Evolutionary conservation across 2,797 vertebrate genomes (phyloP).

Genomic region (Diglossa cyanea): DNA sequence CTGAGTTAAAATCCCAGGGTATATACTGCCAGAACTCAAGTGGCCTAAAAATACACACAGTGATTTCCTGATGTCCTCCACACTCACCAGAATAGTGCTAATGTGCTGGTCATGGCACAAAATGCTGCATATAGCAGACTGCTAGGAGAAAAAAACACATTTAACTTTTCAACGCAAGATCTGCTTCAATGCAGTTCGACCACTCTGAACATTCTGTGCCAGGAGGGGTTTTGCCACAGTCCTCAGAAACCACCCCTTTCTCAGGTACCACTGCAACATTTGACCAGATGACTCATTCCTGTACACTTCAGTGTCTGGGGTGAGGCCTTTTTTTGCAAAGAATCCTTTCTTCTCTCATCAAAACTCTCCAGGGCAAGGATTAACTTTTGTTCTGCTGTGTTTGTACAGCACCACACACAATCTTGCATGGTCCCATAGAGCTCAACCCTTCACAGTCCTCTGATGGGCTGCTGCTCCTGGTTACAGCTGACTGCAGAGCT

Average conservation of each 20-base stretch:
- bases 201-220: not conserved
- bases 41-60: slow-evolving; percentile 22
- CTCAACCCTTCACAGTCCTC: not conserved
- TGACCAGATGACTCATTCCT: slow-evolving; percentile 31
- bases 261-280: slow-evolving; percentile 19
- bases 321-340: slow-evolving; percentile 44
- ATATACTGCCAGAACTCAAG: slow-evolving; percentile 20
- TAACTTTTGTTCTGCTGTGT: slow-evolving; percentile 43
- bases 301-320: slow-evolving; percentile 26
- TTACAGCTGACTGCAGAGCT: not conserved
- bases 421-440: not conserved
- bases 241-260: not conserved
- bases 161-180: not conserved
- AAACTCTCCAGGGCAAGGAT: slow-evolving; percentile 42
- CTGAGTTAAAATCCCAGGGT: slow-evolving; percentile 19
- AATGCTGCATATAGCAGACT: not conserved
- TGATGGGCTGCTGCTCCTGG: not conserved
- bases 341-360: slow-evolving; percentile 29
- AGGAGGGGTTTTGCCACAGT: not conserved
- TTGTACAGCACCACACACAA: slow-evolving; percentile 7
- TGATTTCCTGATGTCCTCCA: slow-evolving; percentile 24
- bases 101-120: not conserved
- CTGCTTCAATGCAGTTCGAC: not conserved
- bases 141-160: not conserved
- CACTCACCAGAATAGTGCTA: not conserved